These are phyloP conservation scores for Accipiter superciliosus DNA, from an alignment of 2,797 vertebrate species.

Conservation along the genomic window DNA sequence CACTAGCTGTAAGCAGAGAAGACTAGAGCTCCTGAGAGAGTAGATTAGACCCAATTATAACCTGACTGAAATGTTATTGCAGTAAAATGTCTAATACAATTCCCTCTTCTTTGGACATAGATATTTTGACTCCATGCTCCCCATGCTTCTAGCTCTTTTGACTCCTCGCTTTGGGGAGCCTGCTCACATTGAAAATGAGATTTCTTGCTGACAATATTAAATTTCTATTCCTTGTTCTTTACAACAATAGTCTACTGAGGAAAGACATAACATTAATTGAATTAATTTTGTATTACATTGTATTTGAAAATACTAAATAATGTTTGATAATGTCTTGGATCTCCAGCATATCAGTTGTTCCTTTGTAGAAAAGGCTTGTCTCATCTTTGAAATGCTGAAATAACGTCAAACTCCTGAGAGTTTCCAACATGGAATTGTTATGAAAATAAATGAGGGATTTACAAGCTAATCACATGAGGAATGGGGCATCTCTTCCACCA, in stretches of 20 bases:
- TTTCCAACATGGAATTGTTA: neutral
- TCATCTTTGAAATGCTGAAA: neutral
- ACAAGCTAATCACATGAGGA: neutral
- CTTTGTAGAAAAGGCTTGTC: neutral
- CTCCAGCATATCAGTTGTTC: neutral
- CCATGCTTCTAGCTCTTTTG: neutral
- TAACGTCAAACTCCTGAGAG: neutral
- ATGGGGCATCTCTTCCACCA: neutral
- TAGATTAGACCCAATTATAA: conserved; percentile 59
- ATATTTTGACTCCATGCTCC: conserved; percentile 36
- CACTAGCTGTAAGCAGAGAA: conserved; percentile 39
- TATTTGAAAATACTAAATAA: neutral
- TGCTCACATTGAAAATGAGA: neutral
- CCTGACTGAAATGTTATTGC: conserved; percentile 40
- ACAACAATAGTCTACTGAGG: neutral
- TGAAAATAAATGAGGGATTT: neutral
- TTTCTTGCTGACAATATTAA: neutral
- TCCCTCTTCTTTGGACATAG: neutral
- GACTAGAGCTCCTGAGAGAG: conserved; percentile 26
- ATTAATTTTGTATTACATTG: neutral
- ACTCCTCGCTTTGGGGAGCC: neutral
- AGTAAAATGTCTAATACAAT: conserved; percentile 22
- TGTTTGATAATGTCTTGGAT: neutral
- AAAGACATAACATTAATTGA: neutral
- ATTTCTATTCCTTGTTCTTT: neutral